Conservation (phyloP, 2,797 vertebrate species). For the Pterois miles region DNA sequence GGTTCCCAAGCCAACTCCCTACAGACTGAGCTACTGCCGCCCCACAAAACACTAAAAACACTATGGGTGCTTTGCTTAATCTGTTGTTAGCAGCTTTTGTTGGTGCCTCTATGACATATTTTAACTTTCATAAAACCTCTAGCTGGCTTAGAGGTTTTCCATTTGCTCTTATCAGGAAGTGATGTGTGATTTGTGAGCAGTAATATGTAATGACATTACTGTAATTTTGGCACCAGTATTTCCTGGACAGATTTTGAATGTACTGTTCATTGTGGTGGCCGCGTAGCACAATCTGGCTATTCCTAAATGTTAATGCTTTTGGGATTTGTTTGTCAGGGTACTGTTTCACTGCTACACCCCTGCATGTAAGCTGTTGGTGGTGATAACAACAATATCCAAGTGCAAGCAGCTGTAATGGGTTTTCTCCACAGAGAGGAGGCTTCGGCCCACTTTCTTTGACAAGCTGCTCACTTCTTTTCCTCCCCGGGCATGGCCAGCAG, state of each 20-base stretch:
- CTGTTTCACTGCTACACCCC: neutral
- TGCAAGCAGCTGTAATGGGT: neutral
- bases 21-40: too few species aligned
- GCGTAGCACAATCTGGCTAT: neutral
- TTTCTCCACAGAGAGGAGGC: constrained; percentile 1
- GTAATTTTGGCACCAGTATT: neutral
- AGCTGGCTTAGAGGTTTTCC: neutral
- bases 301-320: neutral
- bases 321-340: neutral
- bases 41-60: too few species aligned
- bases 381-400: constrained; percentile 6
- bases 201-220: neutral
- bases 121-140: neutral
- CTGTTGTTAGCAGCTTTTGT: neutral
- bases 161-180: neutral
- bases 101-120: neutral
- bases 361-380: neutral
- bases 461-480: neutral
- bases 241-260: neutral
- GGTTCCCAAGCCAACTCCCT: too few species aligned
- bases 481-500: constrained; percentile 10
- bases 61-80: neutral
- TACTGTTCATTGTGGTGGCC: neutral
- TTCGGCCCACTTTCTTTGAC: constrained; percentile 9
- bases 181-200: neutral